Conservation (phyloP, 1,140 invertebrate genomes). For the Akabosia matsudoensis region DNA sequence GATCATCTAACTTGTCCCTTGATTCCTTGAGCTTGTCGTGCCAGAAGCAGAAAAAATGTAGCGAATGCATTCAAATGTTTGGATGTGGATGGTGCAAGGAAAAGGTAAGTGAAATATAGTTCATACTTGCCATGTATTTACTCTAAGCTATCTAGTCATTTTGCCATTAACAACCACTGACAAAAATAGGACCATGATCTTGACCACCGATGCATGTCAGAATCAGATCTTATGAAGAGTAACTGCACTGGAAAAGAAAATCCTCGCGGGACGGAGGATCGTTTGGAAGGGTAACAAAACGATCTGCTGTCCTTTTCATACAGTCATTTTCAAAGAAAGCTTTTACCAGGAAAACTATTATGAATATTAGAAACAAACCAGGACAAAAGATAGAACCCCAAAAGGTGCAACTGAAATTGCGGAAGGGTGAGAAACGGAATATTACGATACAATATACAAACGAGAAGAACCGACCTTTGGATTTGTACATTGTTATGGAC, state of each 20-base stretch:
- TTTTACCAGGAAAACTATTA: background rate
- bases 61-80: background rate
- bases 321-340: background rate
- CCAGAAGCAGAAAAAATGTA: background rate
- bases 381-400: background rate
- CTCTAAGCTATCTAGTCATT: background rate
- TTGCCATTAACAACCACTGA: background rate
- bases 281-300: too few species aligned
- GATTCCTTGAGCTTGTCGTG: too few species aligned
- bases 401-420: background rate
- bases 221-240: too few species aligned
- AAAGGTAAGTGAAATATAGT: background rate
- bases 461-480: conserved; percentile 63
- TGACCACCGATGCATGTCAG: too few species aligned
- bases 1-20: too few species aligned
- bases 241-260: too few species aligned
- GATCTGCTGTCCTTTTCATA: too few species aligned
- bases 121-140: background rate
- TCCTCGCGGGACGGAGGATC: too few species aligned
- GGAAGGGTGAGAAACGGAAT: conserved; percentile 1
- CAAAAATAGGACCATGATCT: too few species aligned
- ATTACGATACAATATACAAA: conserved; percentile 54
- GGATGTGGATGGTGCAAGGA: conserved; percentile 15
- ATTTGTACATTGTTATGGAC: conserved; percentile 67
- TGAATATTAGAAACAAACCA: background rate